Percentiles rank a stretch among this genome's conserved stretches.
Conservation (phyloP, 2,113 vertebrate species). For the Craseonycteris thonglongyai region DNA sequence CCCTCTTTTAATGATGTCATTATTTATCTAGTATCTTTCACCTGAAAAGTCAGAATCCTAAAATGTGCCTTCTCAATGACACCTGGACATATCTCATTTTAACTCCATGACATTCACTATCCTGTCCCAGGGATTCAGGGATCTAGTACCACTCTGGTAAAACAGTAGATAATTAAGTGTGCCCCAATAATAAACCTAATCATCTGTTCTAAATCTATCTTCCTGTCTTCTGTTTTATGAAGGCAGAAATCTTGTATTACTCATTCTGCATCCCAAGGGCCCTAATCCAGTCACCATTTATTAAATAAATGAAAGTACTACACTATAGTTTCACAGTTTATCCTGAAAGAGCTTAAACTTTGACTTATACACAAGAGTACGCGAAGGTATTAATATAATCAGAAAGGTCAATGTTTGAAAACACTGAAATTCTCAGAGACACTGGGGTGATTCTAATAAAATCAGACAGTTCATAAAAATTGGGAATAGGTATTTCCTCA, state of each 20-base stretch:
- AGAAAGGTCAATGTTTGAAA: neutral
- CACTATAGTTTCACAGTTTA: neutral
- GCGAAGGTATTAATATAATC: neutral
- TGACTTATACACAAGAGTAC: neutral
- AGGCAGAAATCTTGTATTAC: neutral
- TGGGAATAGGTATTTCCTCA: neutral
- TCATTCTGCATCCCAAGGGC: neutral
- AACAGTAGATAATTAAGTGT: neutral
- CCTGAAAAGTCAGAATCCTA: constrained; percentile 1
- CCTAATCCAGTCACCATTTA: neutral
- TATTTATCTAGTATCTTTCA: neutral
- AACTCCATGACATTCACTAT: neutral
- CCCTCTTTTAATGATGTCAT: neutral
- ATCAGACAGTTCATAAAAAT: neutral
- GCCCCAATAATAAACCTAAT: neutral
- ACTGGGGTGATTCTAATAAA: neutral
- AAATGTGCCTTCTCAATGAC: neutral
- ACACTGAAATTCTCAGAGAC: neutral
- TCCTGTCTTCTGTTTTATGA: neutral
- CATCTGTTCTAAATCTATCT: neutral
- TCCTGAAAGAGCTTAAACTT: neutral
- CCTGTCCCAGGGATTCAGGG: neutral
- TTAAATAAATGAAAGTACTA: neutral
- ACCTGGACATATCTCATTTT: neutral
- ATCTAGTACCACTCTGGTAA: neutral